phyloP scores from a whole-genome alignment of 2,888 invertebrate genomes.

The Xylocampa areola region DNA sequence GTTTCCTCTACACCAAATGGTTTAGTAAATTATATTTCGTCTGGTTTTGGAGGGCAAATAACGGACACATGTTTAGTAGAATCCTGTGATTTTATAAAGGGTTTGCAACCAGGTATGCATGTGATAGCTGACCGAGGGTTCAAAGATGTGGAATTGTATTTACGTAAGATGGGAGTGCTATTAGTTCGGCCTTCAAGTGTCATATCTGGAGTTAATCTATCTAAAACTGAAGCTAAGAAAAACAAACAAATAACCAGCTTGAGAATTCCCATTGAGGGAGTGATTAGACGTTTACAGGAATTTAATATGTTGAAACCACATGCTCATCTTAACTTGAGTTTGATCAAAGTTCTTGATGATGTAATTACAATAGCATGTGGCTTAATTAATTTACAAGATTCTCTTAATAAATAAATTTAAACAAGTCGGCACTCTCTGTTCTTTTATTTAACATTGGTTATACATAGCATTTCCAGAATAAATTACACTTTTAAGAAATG shows the following conservation, averaged over 20 bases:
- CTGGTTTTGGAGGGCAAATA: conserved; percentile 53
- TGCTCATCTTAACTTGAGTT: conserved; percentile 8
- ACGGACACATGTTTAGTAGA: conserved; percentile 39
- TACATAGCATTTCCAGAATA: too few species aligned
- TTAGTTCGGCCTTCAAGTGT: conserved; percentile 30
- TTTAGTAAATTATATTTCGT: conserved; percentile 57
- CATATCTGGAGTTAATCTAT: not conserved
- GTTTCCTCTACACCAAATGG: conserved; percentile 60
- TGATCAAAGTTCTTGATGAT: conserved; percentile 44
- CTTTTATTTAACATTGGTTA: too few species aligned
- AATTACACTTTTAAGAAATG: too few species aligned
- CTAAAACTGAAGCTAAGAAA: conserved; percentile 2
- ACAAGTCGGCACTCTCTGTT: too few species aligned
- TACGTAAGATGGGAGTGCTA: conserved; percentile 1
- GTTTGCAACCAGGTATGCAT: conserved; percentile 1
- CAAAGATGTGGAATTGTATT: conserved; percentile 24
- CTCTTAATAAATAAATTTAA: conserved; percentile 51
- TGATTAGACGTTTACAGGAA: conserved; percentile 15
- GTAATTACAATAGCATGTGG: conserved; percentile 49
- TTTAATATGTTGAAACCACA: conserved; percentile 25
- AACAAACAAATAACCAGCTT: conserved; percentile 25
- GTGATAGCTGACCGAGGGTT: conserved; percentile 27
- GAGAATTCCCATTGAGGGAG: conserved; percentile 21
- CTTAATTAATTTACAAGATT: conserved; percentile 55
- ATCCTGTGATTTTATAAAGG: conserved; percentile 19